Conservation (phyloP, 2,888 invertebrate genomes). For the Chydorus sphaericus region DNA sequence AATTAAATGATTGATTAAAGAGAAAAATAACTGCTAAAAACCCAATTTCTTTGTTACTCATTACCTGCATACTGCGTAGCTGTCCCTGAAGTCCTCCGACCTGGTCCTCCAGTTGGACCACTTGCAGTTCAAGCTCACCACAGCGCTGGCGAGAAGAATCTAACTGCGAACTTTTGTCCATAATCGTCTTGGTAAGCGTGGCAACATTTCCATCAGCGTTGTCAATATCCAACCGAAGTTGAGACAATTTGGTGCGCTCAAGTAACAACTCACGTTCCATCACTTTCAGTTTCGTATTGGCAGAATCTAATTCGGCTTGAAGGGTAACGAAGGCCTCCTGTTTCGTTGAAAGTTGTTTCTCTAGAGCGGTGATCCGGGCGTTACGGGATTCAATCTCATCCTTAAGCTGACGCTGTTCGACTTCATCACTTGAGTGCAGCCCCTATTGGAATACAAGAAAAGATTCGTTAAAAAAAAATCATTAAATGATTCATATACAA, state of each 20-base stretch:
- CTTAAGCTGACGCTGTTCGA: not conserved
- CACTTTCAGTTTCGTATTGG: not conserved
- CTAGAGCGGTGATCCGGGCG: not conserved
- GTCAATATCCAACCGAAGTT: not conserved
- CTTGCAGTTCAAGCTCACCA: not conserved
- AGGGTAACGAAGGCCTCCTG: not conserved
- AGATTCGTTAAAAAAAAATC: too few relatives aligned
- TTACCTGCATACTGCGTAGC: slow-evolving; percentile 2
- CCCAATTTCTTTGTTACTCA: not conserved
- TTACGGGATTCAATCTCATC: slow-evolving; percentile 3
- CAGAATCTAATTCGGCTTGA: not conserved
- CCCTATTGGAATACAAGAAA: too few relatives aligned
- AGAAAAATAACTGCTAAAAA: not conserved
- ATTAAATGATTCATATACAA: too few relatives aligned
- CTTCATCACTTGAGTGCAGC: too few relatives aligned
- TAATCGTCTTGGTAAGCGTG: not conserved
- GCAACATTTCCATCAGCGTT: slow-evolving; percentile 6
- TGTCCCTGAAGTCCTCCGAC: not conserved
- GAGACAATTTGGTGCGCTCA: not conserved
- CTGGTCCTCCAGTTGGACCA: not conserved
- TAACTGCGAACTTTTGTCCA: slow-evolving; percentile 1
- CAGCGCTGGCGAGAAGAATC: not conserved
- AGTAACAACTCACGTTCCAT: not conserved
- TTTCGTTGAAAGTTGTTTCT: not conserved
- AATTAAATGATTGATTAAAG: not conserved